Evolutionary conservation across 2,888 invertebrate species (phyloP), one percentile per base, ranked within the genome.

Genomic region (Lepas anatifera): DNA sequence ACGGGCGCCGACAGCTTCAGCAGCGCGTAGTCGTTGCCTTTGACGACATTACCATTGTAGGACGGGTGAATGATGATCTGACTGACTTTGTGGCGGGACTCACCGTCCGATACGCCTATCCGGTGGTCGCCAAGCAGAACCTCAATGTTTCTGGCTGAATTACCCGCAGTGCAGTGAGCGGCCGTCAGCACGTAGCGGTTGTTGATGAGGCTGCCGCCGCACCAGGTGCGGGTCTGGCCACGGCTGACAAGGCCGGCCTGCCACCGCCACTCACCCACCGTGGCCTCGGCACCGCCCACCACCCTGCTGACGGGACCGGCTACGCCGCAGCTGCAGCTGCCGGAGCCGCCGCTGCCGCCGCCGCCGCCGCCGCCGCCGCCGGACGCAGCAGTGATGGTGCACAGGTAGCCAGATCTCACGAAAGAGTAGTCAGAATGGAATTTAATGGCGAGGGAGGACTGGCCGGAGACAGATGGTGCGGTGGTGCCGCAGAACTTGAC

Each of bases 11-110:
- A 22, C 35, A 70, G 29, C 39, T 64, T 58, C 16, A 70, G 48
- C 35, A 70, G 66, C 18, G 70, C 43, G 29, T 68, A 46, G 64
- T 70, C 70, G 37, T 70, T 25, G 25, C 39, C 66, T 25, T n/a
- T 39, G n/a, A 10, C 10, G 3, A 39, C 25, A 11, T 25, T 39
- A 11, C 25, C n/a, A 13, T n/a, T 25, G 39, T 66, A 66, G 39
- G 13, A 25, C 18, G 66, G 66, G 13, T 66, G 66, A 4, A 39
- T 25, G 39, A 39, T 37, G 39, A 66, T 66, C 37, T 41, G 37
- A 25, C 13, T 4, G 13, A 66, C 3, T 7, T 6, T 66, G 39
- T 10, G 7, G 25, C 66, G 66, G 4, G 39, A 39, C 39, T 66
- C 39, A 13, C 66, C 66, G 39, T 66, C 66, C 25, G 3, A 1